Evolutionary conservation across 2,888 invertebrate genomes (phyloP).

Genomic region (Melanostoma scalare): DNA sequence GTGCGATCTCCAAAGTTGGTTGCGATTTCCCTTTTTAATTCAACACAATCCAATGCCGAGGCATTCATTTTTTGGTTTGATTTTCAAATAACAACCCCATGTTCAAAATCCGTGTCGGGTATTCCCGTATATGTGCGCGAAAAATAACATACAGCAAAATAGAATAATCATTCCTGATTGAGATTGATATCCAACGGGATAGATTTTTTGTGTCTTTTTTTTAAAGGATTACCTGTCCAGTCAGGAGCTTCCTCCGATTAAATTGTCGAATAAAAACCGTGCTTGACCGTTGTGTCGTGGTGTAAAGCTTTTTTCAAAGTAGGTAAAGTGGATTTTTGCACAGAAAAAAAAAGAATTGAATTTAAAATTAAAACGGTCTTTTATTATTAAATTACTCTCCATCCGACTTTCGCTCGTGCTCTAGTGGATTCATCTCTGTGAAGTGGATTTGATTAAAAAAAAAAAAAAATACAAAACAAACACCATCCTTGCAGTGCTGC

Average conservation of each 20-base stretch:
- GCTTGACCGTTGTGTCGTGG: no score
- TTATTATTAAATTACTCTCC: no score
- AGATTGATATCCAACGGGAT: constrained; percentile 51
- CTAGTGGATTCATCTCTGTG: no score
- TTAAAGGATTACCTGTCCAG: constrained; percentile 44
- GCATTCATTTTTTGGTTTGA: neutral
- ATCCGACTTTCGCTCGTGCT: no score
- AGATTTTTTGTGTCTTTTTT: constrained; percentile 4
- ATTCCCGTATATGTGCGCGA: constrained; percentile 11
- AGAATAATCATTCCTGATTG: constrained; percentile 20
- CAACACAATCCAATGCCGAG: neutral
- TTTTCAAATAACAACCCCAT: neutral
- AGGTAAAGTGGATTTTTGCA: constrained; percentile 5
- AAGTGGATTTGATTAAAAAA: neutral
- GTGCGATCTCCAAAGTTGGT: constrained; percentile 45
- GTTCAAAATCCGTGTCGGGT: neutral
- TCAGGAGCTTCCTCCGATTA: no score
- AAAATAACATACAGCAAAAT: constrained; percentile 32
- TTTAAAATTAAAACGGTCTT: no score
- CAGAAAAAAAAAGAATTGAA: no score
- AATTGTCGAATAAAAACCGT: no score
- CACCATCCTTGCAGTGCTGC: neutral
- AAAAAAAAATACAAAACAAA: neutral
- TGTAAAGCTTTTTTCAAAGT: no score
- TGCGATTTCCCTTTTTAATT: constrained; percentile 18